Evolutionary conservation across 1,140 invertebrate genomes (phyloP).

Genomic region (Rhizoglyphus robini): DNA sequence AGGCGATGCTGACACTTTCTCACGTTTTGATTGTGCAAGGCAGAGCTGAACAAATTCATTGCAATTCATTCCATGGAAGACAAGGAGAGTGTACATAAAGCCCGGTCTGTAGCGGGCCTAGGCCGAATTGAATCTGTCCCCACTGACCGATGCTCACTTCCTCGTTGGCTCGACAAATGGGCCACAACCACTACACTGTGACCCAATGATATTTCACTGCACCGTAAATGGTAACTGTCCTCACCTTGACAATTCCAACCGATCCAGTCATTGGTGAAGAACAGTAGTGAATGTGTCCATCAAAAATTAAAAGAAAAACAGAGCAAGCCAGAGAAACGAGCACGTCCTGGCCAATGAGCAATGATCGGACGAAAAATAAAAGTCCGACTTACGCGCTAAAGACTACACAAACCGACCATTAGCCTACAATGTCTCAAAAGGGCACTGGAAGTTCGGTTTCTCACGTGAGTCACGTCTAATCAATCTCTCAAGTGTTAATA

Average conservation of each 20-base stretch:
- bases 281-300: not conserved
- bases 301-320: not conserved
- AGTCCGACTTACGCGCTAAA: not conserved
- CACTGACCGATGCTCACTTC: constrained; percentile 5
- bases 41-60: not conserved
- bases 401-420: too few relatives aligned
- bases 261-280: not conserved
- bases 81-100: not conserved
- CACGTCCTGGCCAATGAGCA: too few relatives aligned
- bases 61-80: too few relatives aligned
- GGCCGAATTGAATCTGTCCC: not conserved
- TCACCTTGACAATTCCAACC: too few relatives aligned
- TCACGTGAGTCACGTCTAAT: constrained; percentile 13
- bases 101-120: not conserved
- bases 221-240: too few relatives aligned
- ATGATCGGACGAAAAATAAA: not conserved
- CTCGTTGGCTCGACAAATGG: constrained; percentile 8
- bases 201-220: not conserved
- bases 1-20: constrained; percentile 2
- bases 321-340: too few relatives aligned
- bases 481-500: not conserved
- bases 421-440: not conserved
- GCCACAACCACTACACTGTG: not conserved
- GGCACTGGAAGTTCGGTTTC: not conserved
- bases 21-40: constrained; percentile 10